Conservation (phyloP, 2,888 invertebrate genomes). For the Scaptomyza flava region DNA sequence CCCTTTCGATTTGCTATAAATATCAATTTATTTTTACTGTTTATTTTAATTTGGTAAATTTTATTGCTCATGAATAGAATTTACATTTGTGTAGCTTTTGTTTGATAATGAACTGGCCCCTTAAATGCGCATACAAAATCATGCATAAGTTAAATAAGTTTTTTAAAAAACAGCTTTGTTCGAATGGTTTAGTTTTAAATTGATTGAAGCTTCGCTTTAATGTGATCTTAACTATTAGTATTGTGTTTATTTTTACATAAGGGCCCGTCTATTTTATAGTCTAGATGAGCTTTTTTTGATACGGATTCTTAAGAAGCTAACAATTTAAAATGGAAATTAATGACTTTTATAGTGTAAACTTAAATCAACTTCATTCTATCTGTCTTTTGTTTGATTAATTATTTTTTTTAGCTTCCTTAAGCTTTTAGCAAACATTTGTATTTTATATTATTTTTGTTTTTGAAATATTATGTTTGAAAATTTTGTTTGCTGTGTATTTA, state of each 20-base stretch:
- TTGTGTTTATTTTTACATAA: slow-evolving; percentile 10
- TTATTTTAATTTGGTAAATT: neutral
- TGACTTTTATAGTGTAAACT: neutral
- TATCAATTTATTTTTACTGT: slow-evolving; percentile 4
- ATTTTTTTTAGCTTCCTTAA: no score
- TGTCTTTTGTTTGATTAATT: neutral
- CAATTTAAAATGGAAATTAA: neutral
- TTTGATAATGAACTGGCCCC: neutral
- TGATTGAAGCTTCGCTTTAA: slow-evolving; percentile 33
- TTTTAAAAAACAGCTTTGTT: slow-evolving; percentile 23
- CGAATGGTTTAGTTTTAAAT: slow-evolving; percentile 17
- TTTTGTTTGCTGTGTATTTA: slow-evolving; percentile 5
- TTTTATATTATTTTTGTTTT: no score
- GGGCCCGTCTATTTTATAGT: slow-evolving; percentile 4
- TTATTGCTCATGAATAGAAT: slow-evolving; percentile 8
- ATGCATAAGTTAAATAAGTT: slow-evolving; percentile 12
- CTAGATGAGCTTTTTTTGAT: slow-evolving; percentile 27
- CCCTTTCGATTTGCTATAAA: slow-evolving; percentile 2
- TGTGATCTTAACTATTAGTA: slow-evolving; percentile 24
- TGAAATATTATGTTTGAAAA: no score
- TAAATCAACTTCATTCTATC: neutral
- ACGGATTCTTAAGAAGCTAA: neutral
- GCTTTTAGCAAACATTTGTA: no score
- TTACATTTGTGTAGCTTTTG: slow-evolving; percentile 8
- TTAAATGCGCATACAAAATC: no score